Percentiles rank a stretch among this genome's conserved stretches.
Conservation (phyloP, 2,797 vertebrate genomes). For the Taeniopygia guttata region DNA sequence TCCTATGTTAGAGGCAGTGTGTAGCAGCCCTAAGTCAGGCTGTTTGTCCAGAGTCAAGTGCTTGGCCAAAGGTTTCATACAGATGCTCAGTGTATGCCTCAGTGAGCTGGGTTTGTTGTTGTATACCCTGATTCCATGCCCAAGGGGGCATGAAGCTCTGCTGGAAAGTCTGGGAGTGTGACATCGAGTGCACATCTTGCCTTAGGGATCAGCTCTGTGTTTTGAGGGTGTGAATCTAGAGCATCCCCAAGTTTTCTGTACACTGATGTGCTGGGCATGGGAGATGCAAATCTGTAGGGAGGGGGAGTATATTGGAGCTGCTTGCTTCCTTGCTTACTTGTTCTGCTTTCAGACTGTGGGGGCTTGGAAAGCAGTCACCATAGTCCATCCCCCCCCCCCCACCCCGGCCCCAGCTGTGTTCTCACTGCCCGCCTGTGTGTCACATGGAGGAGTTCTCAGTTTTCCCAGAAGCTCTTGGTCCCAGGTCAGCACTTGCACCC, state of each 20-base stretch:
- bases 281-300: background rate
- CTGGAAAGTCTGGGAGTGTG: background rate
- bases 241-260: background rate
- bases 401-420: rapidly evolving
- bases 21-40: background rate
- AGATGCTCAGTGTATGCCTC: background rate
- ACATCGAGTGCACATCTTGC: background rate
- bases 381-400: background rate
- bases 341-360: background rate
- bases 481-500: background rate
- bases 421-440: background rate
- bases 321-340: background rate
- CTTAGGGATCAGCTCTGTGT: background rate
- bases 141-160: background rate
- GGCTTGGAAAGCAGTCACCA: background rate
- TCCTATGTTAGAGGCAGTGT: background rate
- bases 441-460: background rate
- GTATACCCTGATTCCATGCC: background rate
- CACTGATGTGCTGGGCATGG: background rate
- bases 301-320: background rate
- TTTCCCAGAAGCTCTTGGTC: background rate
- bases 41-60: background rate
- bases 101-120: background rate
- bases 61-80: background rate
- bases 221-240: background rate